These are phyloP conservation scores for Tursiops truncatus DNA, from an alignment of 2,113 vertebrate genomes.

Conservation along the genomic window DNA sequence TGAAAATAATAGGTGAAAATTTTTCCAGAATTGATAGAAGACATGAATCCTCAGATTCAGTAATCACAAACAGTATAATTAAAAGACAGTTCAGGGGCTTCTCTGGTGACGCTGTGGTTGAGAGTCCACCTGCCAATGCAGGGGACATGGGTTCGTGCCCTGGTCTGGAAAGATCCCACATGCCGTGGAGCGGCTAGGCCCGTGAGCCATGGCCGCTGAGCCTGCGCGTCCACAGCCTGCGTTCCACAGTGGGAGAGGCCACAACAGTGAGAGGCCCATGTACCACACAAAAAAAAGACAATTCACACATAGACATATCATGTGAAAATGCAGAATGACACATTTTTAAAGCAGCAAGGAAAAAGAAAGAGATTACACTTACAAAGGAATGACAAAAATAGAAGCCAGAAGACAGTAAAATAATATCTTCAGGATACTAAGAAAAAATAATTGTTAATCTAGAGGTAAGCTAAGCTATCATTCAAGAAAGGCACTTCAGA, in stretches of 20 bases:
- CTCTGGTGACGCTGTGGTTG: too few relatives aligned
- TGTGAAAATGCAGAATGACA: not conserved
- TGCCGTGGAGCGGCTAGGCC: too few relatives aligned
- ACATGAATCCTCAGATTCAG: not conserved
- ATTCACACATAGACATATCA: not conserved
- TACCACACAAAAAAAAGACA: not conserved
- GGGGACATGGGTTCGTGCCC: too few relatives aligned
- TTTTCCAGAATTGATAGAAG: not conserved
- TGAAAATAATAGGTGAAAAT: conserved; percentile 3
- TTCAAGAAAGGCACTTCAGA: not conserved
- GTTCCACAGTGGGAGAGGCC: too few relatives aligned
- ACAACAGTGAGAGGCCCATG: too few relatives aligned
- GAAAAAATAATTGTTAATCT: not conserved
- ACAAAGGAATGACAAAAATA: conserved; percentile 1
- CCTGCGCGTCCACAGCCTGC: too few relatives aligned
- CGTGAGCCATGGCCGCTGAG: too few relatives aligned
- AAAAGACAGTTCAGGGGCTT: conserved; percentile 4
- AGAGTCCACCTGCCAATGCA: too few relatives aligned
- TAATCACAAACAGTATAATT: conserved; percentile 36
- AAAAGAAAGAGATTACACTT: not conserved
- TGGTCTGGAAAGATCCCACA: too few relatives aligned
- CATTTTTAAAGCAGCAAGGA: not conserved
- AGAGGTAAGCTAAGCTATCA: not conserved
- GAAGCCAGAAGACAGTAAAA: not conserved
- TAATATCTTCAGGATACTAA: not conserved